Percentiles rank a stretch among this genome's conserved stretches.
These are phyloP conservation scores for Hirtodrosophila histrioides DNA, from an alignment of 2,888 invertebrate species.

Conservation along the genomic window DNA sequence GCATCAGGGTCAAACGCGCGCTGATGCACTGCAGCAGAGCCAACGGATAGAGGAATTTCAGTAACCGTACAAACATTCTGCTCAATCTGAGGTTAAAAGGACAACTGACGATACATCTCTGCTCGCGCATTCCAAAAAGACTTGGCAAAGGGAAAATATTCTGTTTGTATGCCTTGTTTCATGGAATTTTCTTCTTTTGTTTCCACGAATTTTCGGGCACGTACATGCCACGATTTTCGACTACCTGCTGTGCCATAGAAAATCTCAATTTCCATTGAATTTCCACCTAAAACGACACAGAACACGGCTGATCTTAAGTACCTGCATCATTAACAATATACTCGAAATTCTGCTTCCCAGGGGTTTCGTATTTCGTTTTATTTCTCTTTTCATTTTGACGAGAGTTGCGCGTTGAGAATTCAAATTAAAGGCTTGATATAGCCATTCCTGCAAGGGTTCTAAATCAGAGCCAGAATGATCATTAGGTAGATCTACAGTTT, in stretches of 20 bases:
- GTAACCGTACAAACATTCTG: slow-evolving; percentile 38
- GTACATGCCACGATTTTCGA: not conserved
- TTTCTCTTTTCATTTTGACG: slow-evolving; percentile 8
- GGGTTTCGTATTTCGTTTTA: slow-evolving; percentile 22
- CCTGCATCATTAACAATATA: slow-evolving; percentile 39
- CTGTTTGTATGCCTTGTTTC: slow-evolving; percentile 4
- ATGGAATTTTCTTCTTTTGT: slow-evolving; percentile 29
- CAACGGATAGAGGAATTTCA: slow-evolving; percentile 40
- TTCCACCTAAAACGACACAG: slow-evolving; percentile 23
- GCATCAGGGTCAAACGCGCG: slow-evolving; percentile 28
- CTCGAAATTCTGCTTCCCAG: slow-evolving; percentile 6
- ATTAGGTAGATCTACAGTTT: no score
- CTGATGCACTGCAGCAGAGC: slow-evolving; percentile 52
- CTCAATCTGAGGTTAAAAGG: slow-evolving; percentile 49
- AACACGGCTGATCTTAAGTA: slow-evolving; percentile 20
- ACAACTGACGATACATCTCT: slow-evolving; percentile 45
- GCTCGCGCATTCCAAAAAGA: slow-evolving; percentile 10
- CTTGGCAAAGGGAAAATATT: slow-evolving; percentile 4
- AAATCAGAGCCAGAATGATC: no score
- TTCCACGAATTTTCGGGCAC: slow-evolving; percentile 48
- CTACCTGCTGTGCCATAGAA: slow-evolving; percentile 63
- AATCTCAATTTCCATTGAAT: slow-evolving; percentile 61
- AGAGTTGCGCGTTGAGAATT: not conserved
- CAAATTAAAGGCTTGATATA: not conserved
- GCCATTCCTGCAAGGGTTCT: no score